These are phyloP conservation scores for Porites divaricata DNA, from an alignment of 92 coral and sea anemone genomes.

Conservation along the genomic window DNA sequence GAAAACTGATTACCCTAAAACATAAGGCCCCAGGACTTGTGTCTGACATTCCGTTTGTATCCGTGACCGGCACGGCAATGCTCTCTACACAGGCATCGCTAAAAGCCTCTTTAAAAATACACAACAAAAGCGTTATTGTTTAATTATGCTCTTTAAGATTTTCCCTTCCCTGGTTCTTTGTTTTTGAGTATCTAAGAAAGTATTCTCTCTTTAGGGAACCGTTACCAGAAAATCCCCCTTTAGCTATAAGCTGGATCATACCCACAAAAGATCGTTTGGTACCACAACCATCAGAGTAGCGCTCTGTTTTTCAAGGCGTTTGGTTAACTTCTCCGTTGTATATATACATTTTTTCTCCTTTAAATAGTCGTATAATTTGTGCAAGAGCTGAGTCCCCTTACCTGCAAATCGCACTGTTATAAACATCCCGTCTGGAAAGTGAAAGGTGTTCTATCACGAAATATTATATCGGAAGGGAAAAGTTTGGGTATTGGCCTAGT, in stretches of 20 bases:
- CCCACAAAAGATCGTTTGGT: too few species aligned
- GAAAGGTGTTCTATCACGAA: background rate
- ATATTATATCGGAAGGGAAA: background rate
- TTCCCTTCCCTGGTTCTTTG: background rate
- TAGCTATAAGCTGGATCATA: too few species aligned
- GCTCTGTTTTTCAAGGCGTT: background rate
- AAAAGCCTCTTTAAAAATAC: background rate
- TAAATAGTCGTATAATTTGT: background rate
- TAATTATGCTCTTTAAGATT: slow-evolving; percentile 15
- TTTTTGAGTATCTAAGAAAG: background rate
- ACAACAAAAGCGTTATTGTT: slow-evolving; percentile 1
- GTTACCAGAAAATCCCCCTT: background rate
- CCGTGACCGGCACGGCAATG: background rate
- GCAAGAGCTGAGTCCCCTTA: slow-evolving; percentile 37
- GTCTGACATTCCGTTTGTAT: background rate
- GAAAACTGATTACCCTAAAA: background rate
- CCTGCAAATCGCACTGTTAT: slow-evolving; percentile 92
- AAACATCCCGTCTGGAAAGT: slow-evolving; percentile 58
- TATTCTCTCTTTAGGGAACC: background rate
- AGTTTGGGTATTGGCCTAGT: background rate
- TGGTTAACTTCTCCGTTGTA: slow-evolving; percentile 5
- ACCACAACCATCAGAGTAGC: background rate
- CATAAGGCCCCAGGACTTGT: too few species aligned
- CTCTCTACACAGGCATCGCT: background rate
- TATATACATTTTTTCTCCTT: background rate